Base-by-base conservation (phyloP, 2,113 vertebrate species). In the Zosterops japonicus region DNA sequence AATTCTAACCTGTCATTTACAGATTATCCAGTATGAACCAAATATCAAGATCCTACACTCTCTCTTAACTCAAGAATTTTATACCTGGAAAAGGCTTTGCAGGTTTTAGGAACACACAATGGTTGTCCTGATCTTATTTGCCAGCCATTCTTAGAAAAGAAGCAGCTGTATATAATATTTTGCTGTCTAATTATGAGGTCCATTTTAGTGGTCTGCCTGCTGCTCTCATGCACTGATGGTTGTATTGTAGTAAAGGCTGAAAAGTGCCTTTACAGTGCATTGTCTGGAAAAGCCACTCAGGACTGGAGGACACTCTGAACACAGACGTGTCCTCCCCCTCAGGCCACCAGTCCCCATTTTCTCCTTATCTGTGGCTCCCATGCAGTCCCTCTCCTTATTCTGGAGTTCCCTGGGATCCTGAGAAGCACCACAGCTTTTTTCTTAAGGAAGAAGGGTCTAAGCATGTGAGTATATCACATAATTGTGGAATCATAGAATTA, bases 311-410 rank as follows among this genome's bases (percentile, higher is more conserved):
- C 8, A 14, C 33, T 22, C 49, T 19, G 60, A 42, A 25, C 2
- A 12, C 86, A 53, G 42, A 67, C 12, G 3, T 15, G 11, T 36
- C 46, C 55, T 35, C 21, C 6, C 6, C 33, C 27, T 83, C 18
- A 41, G 28, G 42, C 24, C 56, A 36, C 27, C 56, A 8, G 23
- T 42, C 16, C 11, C 39, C 2, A 5, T 63, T 59, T 85, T 64
- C 67, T 80, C 44, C 36, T 68, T 27, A 6, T 17, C 41, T 59
- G 35, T 53, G 41, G 44, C 10, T 47, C 79, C 21, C 7, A 1
- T 36, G 15, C 41, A n/a, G 12, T 9, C 16, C 9, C 11, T 11
- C 17, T 36, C 6, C 39, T 59, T 11, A 3, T 0, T 0, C 1
- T 24, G n/a, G 18, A 2, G 3, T 50, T 64, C 53, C 44, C 33